These are phyloP conservation scores for Auanema freiburgensis DNA, from an alignment of 2,888 invertebrate species.

Conservation along the genomic window DNA sequence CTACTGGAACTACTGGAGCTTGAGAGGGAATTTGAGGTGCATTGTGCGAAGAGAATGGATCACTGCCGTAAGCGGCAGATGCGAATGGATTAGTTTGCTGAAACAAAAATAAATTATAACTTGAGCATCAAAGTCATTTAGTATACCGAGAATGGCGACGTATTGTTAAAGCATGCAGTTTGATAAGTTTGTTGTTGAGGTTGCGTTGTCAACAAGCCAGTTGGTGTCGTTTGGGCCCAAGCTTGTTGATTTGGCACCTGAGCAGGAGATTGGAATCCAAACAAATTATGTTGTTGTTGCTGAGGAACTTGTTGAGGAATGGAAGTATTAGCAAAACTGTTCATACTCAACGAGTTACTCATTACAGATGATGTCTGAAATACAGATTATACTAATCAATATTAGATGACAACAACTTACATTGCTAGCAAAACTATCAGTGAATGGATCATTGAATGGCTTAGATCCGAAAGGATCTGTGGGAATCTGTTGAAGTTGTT, in stretches of 20 bases:
- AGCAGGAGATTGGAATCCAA: too few relatives aligned
- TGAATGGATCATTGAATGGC: slow-evolving; percentile 45
- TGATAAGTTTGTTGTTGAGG: not conserved
- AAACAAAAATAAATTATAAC: slow-evolving; percentile 17
- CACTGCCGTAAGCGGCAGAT: slow-evolving; percentile 14
- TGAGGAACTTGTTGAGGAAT: not conserved
- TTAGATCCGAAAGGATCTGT: slow-evolving; percentile 39
- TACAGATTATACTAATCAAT: not conserved
- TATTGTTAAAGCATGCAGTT: too few relatives aligned
- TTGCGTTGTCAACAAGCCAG: slow-evolving; percentile 1
- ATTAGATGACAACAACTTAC: slow-evolving; percentile 12
- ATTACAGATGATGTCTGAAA: not conserved
- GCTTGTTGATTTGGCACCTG: too few relatives aligned
- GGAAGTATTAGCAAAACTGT: too few relatives aligned
- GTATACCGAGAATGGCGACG: not conserved
- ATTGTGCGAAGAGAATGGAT: not conserved
- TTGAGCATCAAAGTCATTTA: not conserved
- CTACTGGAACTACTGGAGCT: not conserved
- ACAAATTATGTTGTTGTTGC: slow-evolving; percentile 4
- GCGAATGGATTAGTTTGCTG: slow-evolving; percentile 54
- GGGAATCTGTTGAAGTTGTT: slow-evolving; percentile 51
- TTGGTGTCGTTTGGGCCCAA: not conserved
- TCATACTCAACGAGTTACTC: too few relatives aligned
- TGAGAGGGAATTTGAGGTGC: slow-evolving; percentile 4
- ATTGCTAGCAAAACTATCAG: slow-evolving; percentile 36